Evolutionary conservation across 1,140 invertebrate species (phyloP).

Genomic region (Galleria mellonella): DNA sequence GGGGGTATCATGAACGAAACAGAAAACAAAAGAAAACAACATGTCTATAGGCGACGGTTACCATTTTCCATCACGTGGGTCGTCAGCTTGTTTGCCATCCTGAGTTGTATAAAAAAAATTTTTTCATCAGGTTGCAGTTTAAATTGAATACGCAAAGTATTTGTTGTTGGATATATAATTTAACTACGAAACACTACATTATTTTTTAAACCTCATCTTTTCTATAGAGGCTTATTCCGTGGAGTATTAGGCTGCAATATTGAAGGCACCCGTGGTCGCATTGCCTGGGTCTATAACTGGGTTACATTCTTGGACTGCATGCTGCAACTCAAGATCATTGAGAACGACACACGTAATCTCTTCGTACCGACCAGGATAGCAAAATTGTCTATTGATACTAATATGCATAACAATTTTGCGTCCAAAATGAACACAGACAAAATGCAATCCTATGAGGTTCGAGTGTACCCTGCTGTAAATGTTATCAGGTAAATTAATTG

Average conservation of each 20-base stretch:
- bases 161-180: too few species aligned
- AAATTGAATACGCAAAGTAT: too few species aligned
- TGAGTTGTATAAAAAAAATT: too few species aligned
- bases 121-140: too few species aligned
- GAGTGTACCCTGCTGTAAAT: conserved; percentile 57
- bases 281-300: conserved; percentile 85
- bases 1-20: too few species aligned
- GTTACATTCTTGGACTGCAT: conserved; percentile 95
- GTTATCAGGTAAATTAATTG: conserved; percentile 57
- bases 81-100: too few species aligned
- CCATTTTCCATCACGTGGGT: too few species aligned
- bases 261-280: conserved; percentile 59
- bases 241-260: conserved; percentile 74
- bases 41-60: too few species aligned
- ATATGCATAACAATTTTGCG: conserved; percentile 76
- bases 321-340: conserved; percentile 90
- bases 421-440: conserved; percentile 70
- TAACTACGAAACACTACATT: background rate
- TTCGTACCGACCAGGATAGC: conserved; percentile 90
- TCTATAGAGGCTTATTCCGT: conserved; percentile 79
- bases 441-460: conserved; percentile 58
- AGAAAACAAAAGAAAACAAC: too few species aligned
- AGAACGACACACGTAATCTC: conserved; percentile 82
- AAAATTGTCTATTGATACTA: conserved; percentile 86
- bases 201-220: background rate